Conservation (phyloP, 1,140 invertebrate genomes). For the Rhynchophorus ferrugineus region DNA sequence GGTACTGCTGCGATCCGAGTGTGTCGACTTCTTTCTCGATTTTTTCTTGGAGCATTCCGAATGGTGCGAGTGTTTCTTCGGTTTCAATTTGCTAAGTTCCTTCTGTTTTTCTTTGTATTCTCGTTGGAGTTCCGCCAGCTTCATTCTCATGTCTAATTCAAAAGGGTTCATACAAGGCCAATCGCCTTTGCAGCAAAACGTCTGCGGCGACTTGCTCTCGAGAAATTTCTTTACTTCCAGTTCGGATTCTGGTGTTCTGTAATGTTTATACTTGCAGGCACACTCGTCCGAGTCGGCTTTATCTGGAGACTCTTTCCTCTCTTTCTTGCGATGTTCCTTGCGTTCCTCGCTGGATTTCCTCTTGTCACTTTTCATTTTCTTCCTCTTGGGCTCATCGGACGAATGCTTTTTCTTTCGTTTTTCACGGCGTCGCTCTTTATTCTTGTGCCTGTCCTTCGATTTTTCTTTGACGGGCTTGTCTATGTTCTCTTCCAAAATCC, state of each 20-base stretch:
- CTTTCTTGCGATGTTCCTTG: constrained; percentile 22
- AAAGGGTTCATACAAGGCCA: constrained; percentile 61
- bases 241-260: constrained; percentile 43
- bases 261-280: constrained; percentile 31
- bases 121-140: constrained; percentile 69
- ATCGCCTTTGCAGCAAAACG: constrained; percentile 39
- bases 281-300: constrained; percentile 19
- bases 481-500: constrained; percentile 66
- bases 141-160: constrained; percentile 71
- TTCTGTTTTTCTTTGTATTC: constrained; percentile 77
- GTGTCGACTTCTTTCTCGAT: constrained; percentile 38
- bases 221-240: constrained; percentile 44
- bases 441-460: constrained; percentile 22
- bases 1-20: constrained; percentile 30
- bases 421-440: constrained; percentile 25
- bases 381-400: constrained; percentile 29
- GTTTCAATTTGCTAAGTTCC: constrained; percentile 64
- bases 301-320: constrained; percentile 11
- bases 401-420: constrained; percentile 34
- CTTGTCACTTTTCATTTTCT: constrained; percentile 30
- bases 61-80: constrained; percentile 43
- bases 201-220: constrained; percentile 35
- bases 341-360: constrained; percentile 13
- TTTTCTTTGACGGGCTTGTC: constrained; percentile 37
- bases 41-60: constrained; percentile 38